phyloP scores from a whole-genome alignment of 2,113 vertebrate species.

The Campylorhamphus procurvoides region DNA sequence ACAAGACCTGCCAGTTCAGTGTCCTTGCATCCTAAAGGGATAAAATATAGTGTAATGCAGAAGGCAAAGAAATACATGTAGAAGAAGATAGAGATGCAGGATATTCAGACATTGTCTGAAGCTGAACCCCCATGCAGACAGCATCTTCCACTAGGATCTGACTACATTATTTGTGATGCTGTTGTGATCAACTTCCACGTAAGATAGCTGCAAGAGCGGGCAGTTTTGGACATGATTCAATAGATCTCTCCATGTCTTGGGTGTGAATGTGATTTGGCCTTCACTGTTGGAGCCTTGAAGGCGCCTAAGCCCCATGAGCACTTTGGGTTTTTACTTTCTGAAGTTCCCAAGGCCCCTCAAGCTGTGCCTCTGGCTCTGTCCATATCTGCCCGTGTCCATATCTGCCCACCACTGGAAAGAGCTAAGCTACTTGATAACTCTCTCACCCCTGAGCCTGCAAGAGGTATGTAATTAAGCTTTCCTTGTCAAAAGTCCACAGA shows the following conservation, averaged over 20 bases:
- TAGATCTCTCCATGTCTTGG: not conserved
- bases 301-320: not conserved
- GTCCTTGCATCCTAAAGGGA: not conserved
- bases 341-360: not conserved
- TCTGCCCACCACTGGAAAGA: not conserved
- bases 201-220: not conserved
- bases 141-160: not conserved
- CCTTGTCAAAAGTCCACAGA: not conserved
- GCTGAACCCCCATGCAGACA: not conserved
- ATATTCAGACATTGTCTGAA: not conserved
- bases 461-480: not conserved
- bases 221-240: not conserved
- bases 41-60: not conserved
- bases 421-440: not conserved
- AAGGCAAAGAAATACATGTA: not conserved
- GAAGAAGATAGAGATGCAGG: not conserved
- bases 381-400: too few species aligned
- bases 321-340: not conserved
- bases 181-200: not conserved
- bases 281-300: not conserved
- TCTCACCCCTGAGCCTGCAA: not conserved
- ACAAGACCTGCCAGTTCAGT: not conserved
- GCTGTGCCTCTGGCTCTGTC: not conserved
- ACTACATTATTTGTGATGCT: not conserved
- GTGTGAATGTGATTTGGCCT: not conserved